Percentiles rank a stretch among this genome's conserved stretches.
These are phyloP conservation scores for Ormyrus rosae DNA, from an alignment of 2,888 invertebrate species.

Conservation along the genomic window DNA sequence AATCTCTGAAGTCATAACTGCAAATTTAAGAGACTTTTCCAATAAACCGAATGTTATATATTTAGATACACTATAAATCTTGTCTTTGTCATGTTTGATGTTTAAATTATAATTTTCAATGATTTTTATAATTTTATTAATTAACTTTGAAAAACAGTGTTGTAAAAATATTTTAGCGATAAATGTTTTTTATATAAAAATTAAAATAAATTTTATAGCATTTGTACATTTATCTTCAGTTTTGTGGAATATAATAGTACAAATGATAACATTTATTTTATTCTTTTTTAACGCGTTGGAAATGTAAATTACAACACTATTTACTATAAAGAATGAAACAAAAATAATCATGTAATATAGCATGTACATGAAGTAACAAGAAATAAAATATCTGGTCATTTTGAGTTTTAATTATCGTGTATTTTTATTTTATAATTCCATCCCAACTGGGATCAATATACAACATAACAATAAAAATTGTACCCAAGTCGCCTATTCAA, in stretches of 20 bases:
- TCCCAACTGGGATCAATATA: constrained; percentile 35
- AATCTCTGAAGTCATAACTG: constrained; percentile 19
- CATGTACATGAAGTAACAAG: background rate
- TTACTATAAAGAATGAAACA: background rate
- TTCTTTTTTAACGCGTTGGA: background rate
- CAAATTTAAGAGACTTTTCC: background rate
- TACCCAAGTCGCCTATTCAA: constrained; percentile 14
- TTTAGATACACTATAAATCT: constrained; percentile 11
- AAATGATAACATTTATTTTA: background rate
- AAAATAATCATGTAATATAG: background rate
- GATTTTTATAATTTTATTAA: background rate
- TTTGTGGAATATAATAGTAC: background rate
- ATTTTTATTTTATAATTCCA: constrained; percentile 43
- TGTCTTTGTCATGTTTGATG: background rate
- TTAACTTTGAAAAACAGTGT: too few relatives aligned
- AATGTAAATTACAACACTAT: background rate
- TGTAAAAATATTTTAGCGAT: too few relatives aligned
- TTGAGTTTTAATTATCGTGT: constrained; percentile 40
- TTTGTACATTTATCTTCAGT: too few relatives aligned
- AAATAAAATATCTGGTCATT: constrained; percentile 23
- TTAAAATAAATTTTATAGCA: too few relatives aligned
- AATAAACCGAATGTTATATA: constrained; percentile 3
- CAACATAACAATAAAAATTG: constrained; percentile 56
- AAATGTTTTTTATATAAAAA: too few relatives aligned
- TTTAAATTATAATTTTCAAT: background rate